phyloP scores from a whole-genome alignment of 2,888 invertebrate species.

The Leptarthrus brevirostris region DNA sequence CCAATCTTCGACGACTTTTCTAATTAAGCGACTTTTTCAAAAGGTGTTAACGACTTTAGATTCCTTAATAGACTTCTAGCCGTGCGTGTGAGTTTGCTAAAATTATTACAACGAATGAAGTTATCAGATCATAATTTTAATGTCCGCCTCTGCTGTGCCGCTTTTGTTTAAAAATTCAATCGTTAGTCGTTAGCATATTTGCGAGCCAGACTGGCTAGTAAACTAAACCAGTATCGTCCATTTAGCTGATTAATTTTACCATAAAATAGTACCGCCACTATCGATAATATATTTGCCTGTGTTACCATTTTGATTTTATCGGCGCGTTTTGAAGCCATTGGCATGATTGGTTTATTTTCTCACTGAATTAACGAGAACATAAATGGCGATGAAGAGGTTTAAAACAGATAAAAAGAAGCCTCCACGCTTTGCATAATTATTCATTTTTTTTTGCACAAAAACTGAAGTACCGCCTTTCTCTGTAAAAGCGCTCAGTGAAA shows the following conservation, averaged over 20 bases:
- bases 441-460: too few species aligned
- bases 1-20: background rate
- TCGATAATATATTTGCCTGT: background rate
- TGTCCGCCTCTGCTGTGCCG: background rate
- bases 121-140: conserved; percentile 21
- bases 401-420: too few species aligned
- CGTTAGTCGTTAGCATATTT: conserved; percentile 26
- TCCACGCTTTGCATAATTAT: too few species aligned
- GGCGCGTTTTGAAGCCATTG: too few species aligned
- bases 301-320: background rate
- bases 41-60: conserved; percentile 39
- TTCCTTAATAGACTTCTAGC: conserved; percentile 33
- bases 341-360: too few species aligned
- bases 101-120: conserved; percentile 16
- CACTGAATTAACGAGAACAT: too few species aligned
- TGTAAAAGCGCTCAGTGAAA: too few species aligned
- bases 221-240: too few species aligned
- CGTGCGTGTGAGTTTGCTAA: background rate
- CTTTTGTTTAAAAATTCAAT: background rate
- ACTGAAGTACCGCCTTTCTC: too few species aligned
- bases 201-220: background rate
- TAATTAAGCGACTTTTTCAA: conserved; percentile 32
- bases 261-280: background rate
- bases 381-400: too few species aligned
- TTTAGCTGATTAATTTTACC: background rate